Evolutionary conservation across 2,888 invertebrate genomes (phyloP).

Genomic region (Drosophila yooni): DNA sequence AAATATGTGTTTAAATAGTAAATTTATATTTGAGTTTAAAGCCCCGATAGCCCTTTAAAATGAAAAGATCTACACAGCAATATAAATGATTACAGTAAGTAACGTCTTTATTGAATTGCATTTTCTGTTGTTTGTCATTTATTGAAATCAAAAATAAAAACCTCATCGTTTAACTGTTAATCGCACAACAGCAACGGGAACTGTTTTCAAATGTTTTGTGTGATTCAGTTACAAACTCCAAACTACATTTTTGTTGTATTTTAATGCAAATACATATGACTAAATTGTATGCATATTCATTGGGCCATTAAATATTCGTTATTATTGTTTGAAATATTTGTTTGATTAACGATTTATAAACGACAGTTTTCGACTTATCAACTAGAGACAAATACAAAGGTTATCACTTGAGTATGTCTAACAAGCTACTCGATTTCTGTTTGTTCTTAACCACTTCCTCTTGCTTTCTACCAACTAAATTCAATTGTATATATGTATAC

Average conservation of each 20-base stretch:
- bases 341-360: slow-evolving; percentile 75
- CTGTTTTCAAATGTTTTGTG: slow-evolving; percentile 8
- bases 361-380: slow-evolving; percentile 63
- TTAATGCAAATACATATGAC: slow-evolving; percentile 32
- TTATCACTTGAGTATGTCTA: slow-evolving; percentile 79
- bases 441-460: slow-evolving; percentile 31
- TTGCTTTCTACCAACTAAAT: slow-evolving; percentile 59
- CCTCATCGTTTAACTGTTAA: slow-evolving; percentile 11
- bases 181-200: slow-evolving; percentile 33
- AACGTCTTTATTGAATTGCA: slow-evolving; percentile 64
- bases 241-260: slow-evolving; percentile 31
- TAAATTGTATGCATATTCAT: slow-evolving; percentile 48
- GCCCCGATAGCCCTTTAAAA: neutral
- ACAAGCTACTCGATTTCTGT: slow-evolving; percentile 67
- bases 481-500: slow-evolving; percentile 51
- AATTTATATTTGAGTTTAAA: neutral
- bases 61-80: too few species aligned
- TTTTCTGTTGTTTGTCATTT: slow-evolving; percentile 41
- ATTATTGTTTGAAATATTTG: slow-evolving; percentile 61
- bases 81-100: slow-evolving; percentile 56
- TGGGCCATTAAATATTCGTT: slow-evolving; percentile 64
- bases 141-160: slow-evolving; percentile 39
- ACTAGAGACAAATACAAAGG: slow-evolving; percentile 79
- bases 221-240: slow-evolving; percentile 26
- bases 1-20: neutral